phyloP scores from a whole-genome alignment of 1,140 invertebrate species.

The Cylas formicarius region DNA sequence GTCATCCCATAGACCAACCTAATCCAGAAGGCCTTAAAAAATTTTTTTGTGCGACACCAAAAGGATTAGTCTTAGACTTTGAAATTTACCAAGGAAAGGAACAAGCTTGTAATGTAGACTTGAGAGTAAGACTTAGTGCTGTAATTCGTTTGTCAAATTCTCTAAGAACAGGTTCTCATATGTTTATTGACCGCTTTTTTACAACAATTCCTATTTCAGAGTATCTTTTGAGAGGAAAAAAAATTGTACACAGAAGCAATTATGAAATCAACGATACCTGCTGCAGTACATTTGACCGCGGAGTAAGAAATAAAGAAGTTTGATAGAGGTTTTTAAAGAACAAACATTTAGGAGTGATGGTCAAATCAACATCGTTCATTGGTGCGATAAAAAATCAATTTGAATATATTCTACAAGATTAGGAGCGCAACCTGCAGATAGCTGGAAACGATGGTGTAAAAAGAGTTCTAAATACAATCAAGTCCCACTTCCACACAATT shows the following conservation, averaged over 20 bases:
- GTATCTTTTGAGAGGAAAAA: conserved; percentile 10
- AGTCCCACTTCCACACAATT: conserved; percentile 35
- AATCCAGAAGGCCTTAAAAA: conserved; percentile 29
- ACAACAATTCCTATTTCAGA: conserved; percentile 13
- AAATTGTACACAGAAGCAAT: conserved; percentile 3
- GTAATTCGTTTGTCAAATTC: conserved; percentile 13
- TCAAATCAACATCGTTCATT: conserved; percentile 20
- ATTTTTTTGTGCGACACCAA: conserved; percentile 27
- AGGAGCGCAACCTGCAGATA: conserved; percentile 14
- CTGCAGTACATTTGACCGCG: conserved; percentile 10
- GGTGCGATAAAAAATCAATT: conserved; percentile 19
- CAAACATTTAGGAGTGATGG: conserved; percentile 10
- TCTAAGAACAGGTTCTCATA: conserved; percentile 8
- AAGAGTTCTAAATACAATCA: conserved; percentile 32
- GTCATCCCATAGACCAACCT: conserved; percentile 19
- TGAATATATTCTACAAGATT: conserved; percentile 17
- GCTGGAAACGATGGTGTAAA: conserved; percentile 33
- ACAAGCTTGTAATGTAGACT: conserved; percentile 3
- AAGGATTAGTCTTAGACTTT: conserved; percentile 33
- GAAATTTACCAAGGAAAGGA: conserved; percentile 27
- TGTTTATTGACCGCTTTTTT: conserved; percentile 18
- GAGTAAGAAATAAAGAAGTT: conserved; percentile 11
- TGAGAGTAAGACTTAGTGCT: conserved; percentile 13
- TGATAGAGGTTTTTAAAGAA: conserved; percentile 10
- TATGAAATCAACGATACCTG: conserved; percentile 6